phyloP scores from a whole-genome alignment of 2,797 vertebrate species.

The Cynopterus sphinx region DNA sequence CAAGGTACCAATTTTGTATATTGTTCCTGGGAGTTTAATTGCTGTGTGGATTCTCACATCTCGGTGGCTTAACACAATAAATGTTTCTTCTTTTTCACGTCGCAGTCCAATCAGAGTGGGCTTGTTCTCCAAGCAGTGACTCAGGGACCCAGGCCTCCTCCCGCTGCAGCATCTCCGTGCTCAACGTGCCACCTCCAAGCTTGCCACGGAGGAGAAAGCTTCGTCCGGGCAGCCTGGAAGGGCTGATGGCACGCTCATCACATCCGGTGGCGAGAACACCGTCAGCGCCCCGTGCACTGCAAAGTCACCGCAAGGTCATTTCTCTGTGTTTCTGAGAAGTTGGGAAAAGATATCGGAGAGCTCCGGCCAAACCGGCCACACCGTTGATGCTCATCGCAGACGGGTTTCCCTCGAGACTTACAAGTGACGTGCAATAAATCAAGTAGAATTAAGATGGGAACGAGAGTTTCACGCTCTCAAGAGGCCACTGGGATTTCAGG shows the following conservation, averaged over 20 bases:
- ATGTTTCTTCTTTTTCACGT: not conserved
- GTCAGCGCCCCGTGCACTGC: not conserved
- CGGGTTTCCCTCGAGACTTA: not conserved
- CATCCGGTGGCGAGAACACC: not conserved
- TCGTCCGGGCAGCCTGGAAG: accelerated
- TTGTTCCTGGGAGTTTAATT: not conserved
- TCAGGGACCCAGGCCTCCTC: not conserved
- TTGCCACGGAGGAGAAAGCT: not conserved
- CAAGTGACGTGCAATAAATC: not conserved
- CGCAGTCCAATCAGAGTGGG: not conserved
- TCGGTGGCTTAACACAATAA: not conserved
- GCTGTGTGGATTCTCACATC: not conserved
- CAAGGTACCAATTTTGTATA: not conserved
- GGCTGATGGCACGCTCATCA: not conserved
- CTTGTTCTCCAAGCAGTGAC: not conserved
- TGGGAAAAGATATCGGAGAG: not conserved
- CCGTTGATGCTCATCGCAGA: not conserved
- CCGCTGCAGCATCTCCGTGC: not conserved
- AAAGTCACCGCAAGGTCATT: not conserved
- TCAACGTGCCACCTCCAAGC: not conserved
- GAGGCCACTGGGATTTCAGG: not conserved
- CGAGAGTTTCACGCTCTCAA: not conserved
- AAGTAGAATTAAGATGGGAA: not conserved
- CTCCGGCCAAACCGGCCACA: not conserved
- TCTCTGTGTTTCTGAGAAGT: not conserved